Evolutionary conservation across 2,113 vertebrate genomes (phyloP), one percentile per base, ranked within the genome.

Genomic region (Cyanocitta stelleri): DNA sequence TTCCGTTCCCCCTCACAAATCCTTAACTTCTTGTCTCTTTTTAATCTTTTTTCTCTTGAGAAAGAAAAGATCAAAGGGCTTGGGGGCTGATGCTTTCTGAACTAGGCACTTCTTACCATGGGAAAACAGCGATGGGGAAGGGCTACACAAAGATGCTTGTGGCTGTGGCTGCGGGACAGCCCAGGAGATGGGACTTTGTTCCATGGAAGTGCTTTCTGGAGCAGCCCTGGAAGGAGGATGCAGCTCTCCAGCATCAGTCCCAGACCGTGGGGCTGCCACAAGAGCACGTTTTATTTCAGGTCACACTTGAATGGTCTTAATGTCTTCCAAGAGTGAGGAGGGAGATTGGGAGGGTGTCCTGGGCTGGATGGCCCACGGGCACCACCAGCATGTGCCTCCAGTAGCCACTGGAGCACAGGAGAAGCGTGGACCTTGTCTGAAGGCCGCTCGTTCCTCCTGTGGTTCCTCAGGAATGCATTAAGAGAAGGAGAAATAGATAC

Each of bases 1-100:
- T 95, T 92, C 93, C 2, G 27, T 95, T 94, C 93, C 96, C 95
- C 93, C 89, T 95, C 83, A 91, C 94, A 96, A 95, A 96, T 95
- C 96, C 96, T 96, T 94, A 96, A 97, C 95, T 97, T 97, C 95
- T 97, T 94, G 91, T 95, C 96, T 97, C 87, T 96, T 96, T 95
- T 87, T 81, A 96, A 96, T 94, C 91, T 94, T 96, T 95, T 94
- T 95, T 95, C 94, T 96, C 96, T 92, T 82, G 93, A 97, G 96
- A 94, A 97, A 94, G 84, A 95, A 96, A 95, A 97, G 96, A 95
- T 96, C 96, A 96, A 97, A 97, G 90, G 93, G 77, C 78, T 94
- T 9, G 59, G 95, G 87, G 87, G 82, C 84, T 91, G 92, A 92
- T 93, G 95, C 93, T 96, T 97, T 97, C 94, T 97, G 95, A 95